These are phyloP conservation scores for Liodrosophila aerea DNA, from an alignment of 2,888 invertebrate genomes.

Conservation along the genomic window DNA sequence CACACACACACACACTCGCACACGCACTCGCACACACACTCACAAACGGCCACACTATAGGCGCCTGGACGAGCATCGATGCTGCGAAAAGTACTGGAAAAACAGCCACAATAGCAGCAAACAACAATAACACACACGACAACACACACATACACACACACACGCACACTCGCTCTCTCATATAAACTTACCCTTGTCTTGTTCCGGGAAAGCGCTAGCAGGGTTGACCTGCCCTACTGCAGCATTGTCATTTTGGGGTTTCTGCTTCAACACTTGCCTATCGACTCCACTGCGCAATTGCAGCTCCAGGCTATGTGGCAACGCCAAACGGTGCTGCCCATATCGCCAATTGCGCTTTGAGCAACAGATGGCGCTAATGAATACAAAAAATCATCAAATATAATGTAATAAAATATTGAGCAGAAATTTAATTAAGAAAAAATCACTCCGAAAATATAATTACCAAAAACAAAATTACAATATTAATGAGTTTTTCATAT, in stretches of 20 bases:
- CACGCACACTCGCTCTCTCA: conserved; percentile 3
- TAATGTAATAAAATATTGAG: no score
- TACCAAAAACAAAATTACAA: no score
- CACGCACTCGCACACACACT: conserved; percentile 8
- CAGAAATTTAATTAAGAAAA: no score
- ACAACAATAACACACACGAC: conserved; percentile 52
- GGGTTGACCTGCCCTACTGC: conserved; percentile 37
- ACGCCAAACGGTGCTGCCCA: conserved; percentile 32
- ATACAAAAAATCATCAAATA: no score
- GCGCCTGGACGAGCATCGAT: conserved; percentile 22
- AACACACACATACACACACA: background rate
- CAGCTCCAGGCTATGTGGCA: conserved; percentile 30
- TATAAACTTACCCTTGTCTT: conserved; percentile 23
- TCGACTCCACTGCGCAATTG: conserved; percentile 35
- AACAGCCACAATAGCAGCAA: conserved; percentile 23
- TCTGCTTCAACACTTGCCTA: background rate
- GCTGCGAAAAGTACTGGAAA: conserved; percentile 38
- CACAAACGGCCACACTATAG: conserved; percentile 2
- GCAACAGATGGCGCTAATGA: conserved; percentile 26
- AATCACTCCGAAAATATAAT: no score
- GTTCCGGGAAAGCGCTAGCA: conserved; percentile 1
- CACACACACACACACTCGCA: conserved; percentile 7
- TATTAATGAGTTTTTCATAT: no score
- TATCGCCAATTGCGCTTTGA: background rate
- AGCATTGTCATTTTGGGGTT: conserved; percentile 12